Evolutionary conservation across 2,797 vertebrate species (phyloP), one percentile per base, ranked within the genome.

Genomic region (Hybognathus amarus): DNA sequence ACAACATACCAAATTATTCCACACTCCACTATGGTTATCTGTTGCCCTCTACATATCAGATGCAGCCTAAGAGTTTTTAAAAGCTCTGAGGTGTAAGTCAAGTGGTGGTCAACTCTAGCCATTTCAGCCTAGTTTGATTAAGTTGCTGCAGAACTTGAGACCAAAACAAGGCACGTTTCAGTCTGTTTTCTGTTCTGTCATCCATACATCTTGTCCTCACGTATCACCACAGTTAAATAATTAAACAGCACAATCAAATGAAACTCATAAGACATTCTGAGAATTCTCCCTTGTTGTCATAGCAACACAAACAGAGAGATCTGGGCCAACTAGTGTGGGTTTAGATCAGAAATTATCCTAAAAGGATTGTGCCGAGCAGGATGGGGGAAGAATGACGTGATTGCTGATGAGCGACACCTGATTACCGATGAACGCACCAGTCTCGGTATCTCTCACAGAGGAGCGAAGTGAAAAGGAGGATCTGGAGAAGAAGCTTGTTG

Each of bases 251-350:
- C 47, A 82, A 52, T 45, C 38, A 83, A 79, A 79, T 86, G 2
- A 18, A 83, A 68, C 30, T 61, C 52, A 75, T 18, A 83, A 33
- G 40, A 69, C 38, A 77, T 47, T 45, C 38, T 47, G 64, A 77
- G 50, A 76, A 68, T 30, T 81, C 80, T 83, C 78, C 64, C 47
- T 56, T 56, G 89, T 92, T 88, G 90, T 83, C 88, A 91, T 90
- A 77, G 90, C 88, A 91, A 94, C 92, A 40, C 20, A 73, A 56
- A n/a, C 30, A 83, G 54, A 38, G 15, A 63, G 80, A 86, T 87
- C 67, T 83, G 77, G 66, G 67, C 45, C 80, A 84, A 77, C 15
- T 42, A 79, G 33, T 71, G 38, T 82, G 22, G 30, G 15, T 69
- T 30, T 75, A 24, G 50, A 63, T 76, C 30, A 63, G 52, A 80